Conservation (phyloP, 2,797 vertebrate genomes). For the Anisognathus igniventris region DNA sequence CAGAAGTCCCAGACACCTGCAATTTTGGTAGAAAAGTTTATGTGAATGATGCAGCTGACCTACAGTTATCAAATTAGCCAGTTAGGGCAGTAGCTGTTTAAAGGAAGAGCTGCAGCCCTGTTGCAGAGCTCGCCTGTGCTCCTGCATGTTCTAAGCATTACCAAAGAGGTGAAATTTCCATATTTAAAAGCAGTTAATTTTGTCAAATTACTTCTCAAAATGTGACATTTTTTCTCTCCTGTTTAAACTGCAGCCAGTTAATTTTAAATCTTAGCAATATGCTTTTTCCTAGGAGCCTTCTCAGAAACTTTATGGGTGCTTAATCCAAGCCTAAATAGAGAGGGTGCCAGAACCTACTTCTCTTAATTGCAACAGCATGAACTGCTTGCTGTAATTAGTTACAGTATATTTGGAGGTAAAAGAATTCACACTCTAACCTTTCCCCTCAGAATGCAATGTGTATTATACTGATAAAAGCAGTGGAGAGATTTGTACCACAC, state of each 20-base stretch:
- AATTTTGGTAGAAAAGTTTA: background rate
- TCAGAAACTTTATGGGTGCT: background rate
- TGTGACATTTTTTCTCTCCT: background rate
- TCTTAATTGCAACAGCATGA: constrained; percentile 1
- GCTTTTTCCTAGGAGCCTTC: background rate
- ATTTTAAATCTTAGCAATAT: background rate
- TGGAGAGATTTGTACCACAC: background rate
- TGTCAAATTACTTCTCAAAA: background rate
- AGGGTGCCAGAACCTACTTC: background rate
- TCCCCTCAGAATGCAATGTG: background rate
- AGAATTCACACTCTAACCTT: constrained; percentile 36
- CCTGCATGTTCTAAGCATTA: background rate
- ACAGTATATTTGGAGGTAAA: background rate
- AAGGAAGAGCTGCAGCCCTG: background rate
- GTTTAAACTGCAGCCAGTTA: background rate
- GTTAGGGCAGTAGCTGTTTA: background rate
- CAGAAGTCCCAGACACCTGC: background rate
- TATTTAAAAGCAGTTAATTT: background rate
- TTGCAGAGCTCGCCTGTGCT: background rate
- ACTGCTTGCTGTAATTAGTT: background rate
- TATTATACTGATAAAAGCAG: constrained; percentile 30
- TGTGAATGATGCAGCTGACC: background rate
- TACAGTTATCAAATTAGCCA: background rate
- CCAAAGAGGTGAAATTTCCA: background rate
- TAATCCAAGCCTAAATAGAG: background rate